Conservation (phyloP, 2,113 vertebrate genomes). For the Probosciger aterrimus region DNA sequence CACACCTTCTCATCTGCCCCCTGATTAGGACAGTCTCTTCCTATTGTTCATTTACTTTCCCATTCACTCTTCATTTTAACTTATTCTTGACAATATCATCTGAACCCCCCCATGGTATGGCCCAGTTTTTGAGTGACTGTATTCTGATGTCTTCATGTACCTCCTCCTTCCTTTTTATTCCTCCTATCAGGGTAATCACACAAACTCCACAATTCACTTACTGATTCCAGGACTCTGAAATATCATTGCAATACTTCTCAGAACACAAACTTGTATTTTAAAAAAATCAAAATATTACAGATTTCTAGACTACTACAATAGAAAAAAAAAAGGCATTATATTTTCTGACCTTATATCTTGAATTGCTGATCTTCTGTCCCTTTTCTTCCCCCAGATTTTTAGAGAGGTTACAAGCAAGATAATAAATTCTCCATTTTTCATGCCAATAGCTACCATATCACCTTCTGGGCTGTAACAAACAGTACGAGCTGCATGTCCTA, state of each 20-base stretch:
- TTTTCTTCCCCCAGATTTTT: conserved; percentile 98
- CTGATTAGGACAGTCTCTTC: background rate
- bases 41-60: background rate
- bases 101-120: background rate
- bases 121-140: background rate
- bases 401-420: conserved; percentile 91
- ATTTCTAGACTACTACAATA: background rate
- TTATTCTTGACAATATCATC: background rate
- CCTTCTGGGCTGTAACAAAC: conserved; percentile 95
- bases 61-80: background rate
- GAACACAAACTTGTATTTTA: background rate
- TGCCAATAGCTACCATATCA: conserved; percentile 97
- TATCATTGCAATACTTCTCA: background rate
- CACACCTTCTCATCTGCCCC: background rate
- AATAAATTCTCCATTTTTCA: conserved; percentile 98
- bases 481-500: conserved; percentile 89
- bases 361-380: conserved; percentile 89
- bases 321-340: background rate
- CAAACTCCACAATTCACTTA: background rate
- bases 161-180: background rate
- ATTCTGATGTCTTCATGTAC: background rate
- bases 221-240: background rate
- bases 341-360: conserved; percentile 91
- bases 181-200: background rate
- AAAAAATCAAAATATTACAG: background rate